Evolutionary conservation across 2,797 vertebrate species (phyloP).

Genomic region (Urosaurus nigricauda): DNA sequence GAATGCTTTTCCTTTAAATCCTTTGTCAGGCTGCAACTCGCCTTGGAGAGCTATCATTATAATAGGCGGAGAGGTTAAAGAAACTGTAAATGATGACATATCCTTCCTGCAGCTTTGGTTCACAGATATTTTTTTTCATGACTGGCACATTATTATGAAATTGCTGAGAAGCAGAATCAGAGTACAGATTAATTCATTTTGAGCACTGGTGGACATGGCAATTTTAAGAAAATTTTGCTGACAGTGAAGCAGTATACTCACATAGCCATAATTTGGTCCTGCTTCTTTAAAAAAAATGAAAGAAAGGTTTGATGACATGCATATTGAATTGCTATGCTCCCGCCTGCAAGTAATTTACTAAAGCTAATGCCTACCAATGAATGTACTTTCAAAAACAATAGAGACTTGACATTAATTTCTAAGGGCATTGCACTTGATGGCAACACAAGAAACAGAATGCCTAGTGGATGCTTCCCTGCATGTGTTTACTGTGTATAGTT

Average conservation of each 20-base stretch:
- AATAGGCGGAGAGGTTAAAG: slow-evolving; percentile 32
- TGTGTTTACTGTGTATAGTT: neutral
- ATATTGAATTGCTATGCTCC: neutral
- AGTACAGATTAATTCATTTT: slow-evolving; percentile 45
- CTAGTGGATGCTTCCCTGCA: neutral
- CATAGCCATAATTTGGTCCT: slow-evolving; percentile 25
- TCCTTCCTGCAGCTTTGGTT: slow-evolving; percentile 38
- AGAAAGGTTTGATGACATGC: slow-evolving; percentile 24
- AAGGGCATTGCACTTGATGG: neutral
- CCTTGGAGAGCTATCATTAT: slow-evolving; percentile 37
- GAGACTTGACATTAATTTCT: slow-evolving; percentile 7
- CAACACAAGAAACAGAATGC: neutral
- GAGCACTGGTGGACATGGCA: slow-evolving; percentile 25
- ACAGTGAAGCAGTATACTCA: slow-evolving; percentile 22
- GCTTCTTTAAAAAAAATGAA: neutral
- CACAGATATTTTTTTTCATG: slow-evolving; percentile 39
- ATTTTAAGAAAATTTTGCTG: slow-evolving; percentile 42
- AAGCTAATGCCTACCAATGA: neutral
- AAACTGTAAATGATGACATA: slow-evolving; percentile 42
- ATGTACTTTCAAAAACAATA: neutral
- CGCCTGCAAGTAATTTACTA: slow-evolving; percentile 26
- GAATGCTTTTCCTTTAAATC: slow-evolving; percentile 6
- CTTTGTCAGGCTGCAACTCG: slow-evolving; percentile 31
- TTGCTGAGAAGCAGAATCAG: slow-evolving; percentile 31
- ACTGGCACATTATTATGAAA: slow-evolving; percentile 49